Evolutionary conservation across 2,888 invertebrate genomes (phyloP).

Genomic region (Chalcosyrphus nemorum): DNA sequence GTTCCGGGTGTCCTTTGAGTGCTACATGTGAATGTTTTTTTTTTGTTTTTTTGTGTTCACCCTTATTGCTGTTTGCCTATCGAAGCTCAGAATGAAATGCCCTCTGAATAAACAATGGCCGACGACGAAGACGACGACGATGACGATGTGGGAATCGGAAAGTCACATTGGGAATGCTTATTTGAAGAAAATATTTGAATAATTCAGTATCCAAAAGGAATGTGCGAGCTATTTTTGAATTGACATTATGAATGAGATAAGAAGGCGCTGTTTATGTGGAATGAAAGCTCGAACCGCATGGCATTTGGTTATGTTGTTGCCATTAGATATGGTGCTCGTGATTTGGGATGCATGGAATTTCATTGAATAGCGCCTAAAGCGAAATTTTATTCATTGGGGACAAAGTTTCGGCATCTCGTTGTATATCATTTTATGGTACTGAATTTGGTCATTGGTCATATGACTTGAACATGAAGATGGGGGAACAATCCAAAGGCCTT

Average conservation of each 20-base stretch:
- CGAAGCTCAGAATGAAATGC: conserved; percentile 43
- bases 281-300: background rate
- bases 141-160: conserved; percentile 44
- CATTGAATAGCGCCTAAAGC: background rate
- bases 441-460: too few species aligned
- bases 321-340: conserved; percentile 8
- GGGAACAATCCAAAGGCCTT: too few species aligned
- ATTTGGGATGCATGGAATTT: conserved; percentile 28
- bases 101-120: conserved; percentile 64
- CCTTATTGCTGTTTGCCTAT: conserved; percentile 3
- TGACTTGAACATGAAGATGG: too few species aligned
- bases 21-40: conserved; percentile 34
- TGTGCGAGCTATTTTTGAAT: conserved; percentile 43
- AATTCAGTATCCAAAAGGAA: conserved; percentile 54
- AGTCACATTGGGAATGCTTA: conserved; percentile 53
- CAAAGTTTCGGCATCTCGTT: background rate
- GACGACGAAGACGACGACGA: too few species aligned
- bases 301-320: conserved; percentile 30
- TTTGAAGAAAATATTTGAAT: conserved; percentile 59
- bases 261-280: background rate
- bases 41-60: background rate
- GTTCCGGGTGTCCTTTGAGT: conserved; percentile 47
- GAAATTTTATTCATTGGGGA: conserved; percentile 18
- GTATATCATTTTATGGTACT: too few species aligned
- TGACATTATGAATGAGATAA: conserved; percentile 31